phyloP scores from a whole-genome alignment of 2,797 vertebrate species.

The Pseudochirops cupreus region DNA sequence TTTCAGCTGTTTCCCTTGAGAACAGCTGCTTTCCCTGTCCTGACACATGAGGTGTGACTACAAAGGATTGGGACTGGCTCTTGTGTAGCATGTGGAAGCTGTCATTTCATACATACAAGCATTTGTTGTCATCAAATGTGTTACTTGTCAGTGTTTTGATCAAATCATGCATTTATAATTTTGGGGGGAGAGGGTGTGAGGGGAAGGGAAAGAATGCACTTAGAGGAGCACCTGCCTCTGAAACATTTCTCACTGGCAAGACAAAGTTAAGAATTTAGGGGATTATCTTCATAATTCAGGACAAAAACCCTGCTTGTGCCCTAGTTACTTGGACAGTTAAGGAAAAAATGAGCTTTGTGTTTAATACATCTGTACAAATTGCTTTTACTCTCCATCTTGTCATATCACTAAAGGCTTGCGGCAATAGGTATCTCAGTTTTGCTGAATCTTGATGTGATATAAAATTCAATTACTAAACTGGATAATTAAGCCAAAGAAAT shows the following conservation, averaged over 20 bases:
- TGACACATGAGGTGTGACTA: slow-evolving; percentile 48
- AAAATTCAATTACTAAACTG: slow-evolving; percentile 1
- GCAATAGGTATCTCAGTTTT: not conserved
- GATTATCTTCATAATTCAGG: not conserved
- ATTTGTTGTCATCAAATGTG: slow-evolving; percentile 30
- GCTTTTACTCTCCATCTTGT: not conserved
- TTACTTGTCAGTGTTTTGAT: slow-evolving; percentile 29
- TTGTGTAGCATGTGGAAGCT: not conserved
- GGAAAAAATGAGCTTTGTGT: slow-evolving; percentile 20
- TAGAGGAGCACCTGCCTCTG: slow-evolving; percentile 13
- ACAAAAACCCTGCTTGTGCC: not conserved
- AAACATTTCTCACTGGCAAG: not conserved
- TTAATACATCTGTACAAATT: slow-evolving; percentile 29
- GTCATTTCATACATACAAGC: not conserved
- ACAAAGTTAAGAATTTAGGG: not conserved
- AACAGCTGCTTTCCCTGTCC: slow-evolving; percentile 83
- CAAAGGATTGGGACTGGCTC: slow-evolving; percentile 59
- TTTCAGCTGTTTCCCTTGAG: slow-evolving; percentile 82
- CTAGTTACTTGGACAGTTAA: slow-evolving; percentile 20
- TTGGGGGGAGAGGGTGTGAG: slow-evolving; percentile 36
- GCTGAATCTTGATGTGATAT: slow-evolving; percentile 8
- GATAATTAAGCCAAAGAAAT: not conserved
- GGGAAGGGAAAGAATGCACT: not conserved
- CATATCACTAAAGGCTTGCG: slow-evolving; percentile 39
- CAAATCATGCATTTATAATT: slow-evolving; percentile 49